These are phyloP conservation scores for Phocides pigmalion DNA, from an alignment of 1,140 invertebrate species.

Conservation along the genomic window DNA sequence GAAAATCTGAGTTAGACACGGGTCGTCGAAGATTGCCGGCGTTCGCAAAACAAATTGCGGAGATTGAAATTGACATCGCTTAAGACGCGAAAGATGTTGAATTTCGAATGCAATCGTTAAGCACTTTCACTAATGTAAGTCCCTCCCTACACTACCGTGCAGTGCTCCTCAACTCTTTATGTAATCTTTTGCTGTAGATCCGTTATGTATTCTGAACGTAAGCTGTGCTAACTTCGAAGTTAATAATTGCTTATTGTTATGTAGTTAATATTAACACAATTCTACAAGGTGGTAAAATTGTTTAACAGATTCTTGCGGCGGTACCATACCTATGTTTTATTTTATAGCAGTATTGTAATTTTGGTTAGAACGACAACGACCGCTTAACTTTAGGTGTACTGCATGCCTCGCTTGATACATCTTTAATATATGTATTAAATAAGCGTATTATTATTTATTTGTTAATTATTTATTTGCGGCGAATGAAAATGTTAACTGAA, in stretches of 20 bases:
- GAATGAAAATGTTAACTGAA: no score
- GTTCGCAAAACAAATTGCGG: constrained; percentile 43
- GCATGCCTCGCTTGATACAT: no score
- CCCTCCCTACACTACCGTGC: constrained; percentile 16
- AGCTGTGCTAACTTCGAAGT: neutral
- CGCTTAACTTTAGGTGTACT: no score
- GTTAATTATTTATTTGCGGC: no score
- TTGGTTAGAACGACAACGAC: no score
- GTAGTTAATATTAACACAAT: no score
- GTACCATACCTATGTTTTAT: no score
- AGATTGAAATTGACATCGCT: constrained; percentile 52
- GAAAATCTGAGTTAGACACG: constrained; percentile 40
- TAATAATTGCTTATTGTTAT: neutral
- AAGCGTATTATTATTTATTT: no score
- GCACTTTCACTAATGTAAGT: constrained; percentile 56
- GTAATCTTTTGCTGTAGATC: constrained; percentile 3
- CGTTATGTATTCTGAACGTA: neutral
- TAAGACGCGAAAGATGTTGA: constrained; percentile 49
- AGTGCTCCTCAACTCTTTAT: constrained; percentile 12
- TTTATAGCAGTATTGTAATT: no score
- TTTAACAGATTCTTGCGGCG: no score
- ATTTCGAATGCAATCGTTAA: constrained; percentile 57
- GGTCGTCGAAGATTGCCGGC: constrained; percentile 35
- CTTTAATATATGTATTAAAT: no score
- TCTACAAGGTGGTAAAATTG: no score